phyloP scores from a whole-genome alignment of 2,888 invertebrate genomes.

The Ephialtes manifestator region DNA sequence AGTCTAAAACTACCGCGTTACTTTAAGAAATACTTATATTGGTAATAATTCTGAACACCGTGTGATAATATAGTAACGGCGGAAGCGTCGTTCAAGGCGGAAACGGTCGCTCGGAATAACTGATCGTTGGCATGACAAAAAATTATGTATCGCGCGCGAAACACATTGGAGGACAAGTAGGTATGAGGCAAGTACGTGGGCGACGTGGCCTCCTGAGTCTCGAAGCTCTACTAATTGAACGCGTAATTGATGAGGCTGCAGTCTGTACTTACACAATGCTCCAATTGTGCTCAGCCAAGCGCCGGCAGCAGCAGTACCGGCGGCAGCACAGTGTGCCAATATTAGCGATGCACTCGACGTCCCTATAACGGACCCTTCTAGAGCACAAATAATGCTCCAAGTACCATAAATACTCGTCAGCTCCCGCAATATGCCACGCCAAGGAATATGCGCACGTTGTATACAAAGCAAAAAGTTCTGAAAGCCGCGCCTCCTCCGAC shows the following conservation, averaged over 20 bases:
- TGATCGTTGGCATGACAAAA: conserved; percentile 53
- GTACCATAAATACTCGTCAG: conserved; percentile 83
- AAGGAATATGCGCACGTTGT: conserved; percentile 65
- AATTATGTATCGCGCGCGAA: conserved; percentile 45
- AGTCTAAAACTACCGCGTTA: neutral
- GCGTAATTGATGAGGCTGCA: conserved; percentile 83
- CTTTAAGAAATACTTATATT: neutral
- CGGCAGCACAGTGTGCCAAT: conserved; percentile 76
- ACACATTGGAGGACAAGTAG: conserved; percentile 50
- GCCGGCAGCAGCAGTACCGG: conserved; percentile 73
- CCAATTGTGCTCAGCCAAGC: conserved; percentile 83
- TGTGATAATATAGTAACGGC: neutral
- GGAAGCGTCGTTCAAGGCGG: conserved; percentile 20
- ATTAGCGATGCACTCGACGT: conserved; percentile 84
- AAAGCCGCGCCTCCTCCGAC: conserved; percentile 43
- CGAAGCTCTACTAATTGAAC: conserved; percentile 80
- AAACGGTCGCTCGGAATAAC: conserved; percentile 59
- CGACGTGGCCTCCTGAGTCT: conserved; percentile 57
- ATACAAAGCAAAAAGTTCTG: conserved; percentile 60
- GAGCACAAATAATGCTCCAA: conserved; percentile 82
- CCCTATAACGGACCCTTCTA: conserved; percentile 79
- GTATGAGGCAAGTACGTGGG: conserved; percentile 39
- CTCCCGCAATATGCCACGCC: conserved; percentile 80
- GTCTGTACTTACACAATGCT: conserved; percentile 83
- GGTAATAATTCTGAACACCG: neutral